Evolutionary conservation across 2,888 invertebrate genomes (phyloP).

Genomic region (Chloroclysta siterata): DNA sequence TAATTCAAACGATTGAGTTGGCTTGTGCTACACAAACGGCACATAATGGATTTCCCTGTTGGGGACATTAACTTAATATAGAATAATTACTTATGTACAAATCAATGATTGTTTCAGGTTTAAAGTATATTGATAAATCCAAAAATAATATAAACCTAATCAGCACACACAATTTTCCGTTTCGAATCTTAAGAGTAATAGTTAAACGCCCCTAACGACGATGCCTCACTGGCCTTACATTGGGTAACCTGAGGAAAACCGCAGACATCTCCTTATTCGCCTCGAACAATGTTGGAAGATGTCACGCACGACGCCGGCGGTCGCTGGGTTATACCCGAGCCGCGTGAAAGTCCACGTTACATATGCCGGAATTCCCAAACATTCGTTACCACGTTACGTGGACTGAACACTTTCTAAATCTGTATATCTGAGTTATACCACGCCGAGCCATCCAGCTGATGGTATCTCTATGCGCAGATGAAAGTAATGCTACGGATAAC

Average conservation of each 20-base stretch:
- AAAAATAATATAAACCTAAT: slow-evolving; percentile 15
- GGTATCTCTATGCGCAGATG: slow-evolving; percentile 1
- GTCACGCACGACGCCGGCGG: slow-evolving; percentile 37
- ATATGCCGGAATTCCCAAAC: slow-evolving; percentile 63
- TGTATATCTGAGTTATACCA: slow-evolving; percentile 34
- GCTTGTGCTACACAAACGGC: slow-evolving; percentile 43
- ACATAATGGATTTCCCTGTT: slow-evolving; percentile 46
- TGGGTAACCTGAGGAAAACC: slow-evolving; percentile 50
- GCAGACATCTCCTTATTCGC: slow-evolving; percentile 31
- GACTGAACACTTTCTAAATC: slow-evolving; percentile 56
- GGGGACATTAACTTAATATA: neutral
- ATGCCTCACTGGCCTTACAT: slow-evolving; percentile 1
- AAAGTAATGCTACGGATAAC: neutral
- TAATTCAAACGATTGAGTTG: slow-evolving; percentile 45
- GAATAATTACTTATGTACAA: no score
- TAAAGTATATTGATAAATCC: neutral
- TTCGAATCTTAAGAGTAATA: slow-evolving; percentile 1
- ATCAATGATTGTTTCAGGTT: neutral
- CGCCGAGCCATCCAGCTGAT: neutral
- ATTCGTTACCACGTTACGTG: slow-evolving; percentile 54
- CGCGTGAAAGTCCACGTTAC: slow-evolving; percentile 44
- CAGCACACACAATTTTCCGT: slow-evolving; percentile 10
- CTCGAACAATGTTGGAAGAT: slow-evolving; percentile 43
- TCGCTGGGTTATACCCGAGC: slow-evolving; percentile 40
- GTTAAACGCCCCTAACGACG: slow-evolving; percentile 2